These are phyloP conservation scores for Drosophila kanekoi DNA, from an alignment of 2,888 invertebrate species.

Conservation along the genomic window DNA sequence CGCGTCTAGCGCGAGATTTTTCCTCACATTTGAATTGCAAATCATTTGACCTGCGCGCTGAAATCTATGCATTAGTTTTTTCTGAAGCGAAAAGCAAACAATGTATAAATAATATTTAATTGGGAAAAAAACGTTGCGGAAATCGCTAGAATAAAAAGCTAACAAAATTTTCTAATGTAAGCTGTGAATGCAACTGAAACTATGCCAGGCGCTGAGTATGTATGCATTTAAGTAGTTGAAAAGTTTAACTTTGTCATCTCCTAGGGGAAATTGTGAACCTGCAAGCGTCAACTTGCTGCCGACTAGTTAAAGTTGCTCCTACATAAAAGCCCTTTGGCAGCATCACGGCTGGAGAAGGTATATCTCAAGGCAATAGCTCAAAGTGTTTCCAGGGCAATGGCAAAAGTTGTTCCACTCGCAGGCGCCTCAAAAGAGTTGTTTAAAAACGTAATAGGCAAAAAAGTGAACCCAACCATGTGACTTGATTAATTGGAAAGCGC, in stretches of 20 bases:
- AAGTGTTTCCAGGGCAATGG: conserved; percentile 25
- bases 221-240: neutral
- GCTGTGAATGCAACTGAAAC: neutral
- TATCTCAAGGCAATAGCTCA: neutral
- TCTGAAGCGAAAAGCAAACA: neutral
- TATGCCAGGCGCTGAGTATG: neutral
- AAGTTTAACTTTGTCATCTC: conserved; percentile 24
- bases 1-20: neutral
- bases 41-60: neutral
- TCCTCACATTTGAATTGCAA: neutral
- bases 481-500: conserved; percentile 25
- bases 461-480: conserved; percentile 1
- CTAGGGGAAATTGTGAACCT: conserved; percentile 52
- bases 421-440: conserved; percentile 2
- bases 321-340: neutral
- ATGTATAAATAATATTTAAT: neutral
- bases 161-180: conserved; percentile 3
- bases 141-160: too few species aligned
- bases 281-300: conserved; percentile 14
- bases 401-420: conserved; percentile 8
- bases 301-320: conserved; percentile 28
- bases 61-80: neutral
- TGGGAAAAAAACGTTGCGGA: too few species aligned
- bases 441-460: conserved; percentile 8
- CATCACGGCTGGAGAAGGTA: too few species aligned